These are phyloP conservation scores for Hipposideros armiger DNA, from an alignment of 2,113 vertebrate species.

Conservation along the genomic window DNA sequence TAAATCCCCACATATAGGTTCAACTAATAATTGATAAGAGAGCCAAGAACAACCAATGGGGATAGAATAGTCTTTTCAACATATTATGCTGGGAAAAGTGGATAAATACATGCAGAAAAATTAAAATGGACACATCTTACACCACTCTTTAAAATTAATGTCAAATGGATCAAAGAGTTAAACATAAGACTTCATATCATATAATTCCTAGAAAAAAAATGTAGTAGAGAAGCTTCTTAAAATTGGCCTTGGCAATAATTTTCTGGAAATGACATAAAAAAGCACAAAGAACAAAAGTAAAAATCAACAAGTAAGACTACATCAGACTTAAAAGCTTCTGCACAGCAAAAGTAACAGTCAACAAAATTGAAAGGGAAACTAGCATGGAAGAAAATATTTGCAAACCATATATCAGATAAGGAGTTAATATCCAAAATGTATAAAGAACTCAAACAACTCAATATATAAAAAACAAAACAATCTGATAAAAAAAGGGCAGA, in stretches of 20 bases:
- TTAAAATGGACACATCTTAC: background rate
- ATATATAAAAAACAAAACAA: background rate
- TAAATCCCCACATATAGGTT: background rate
- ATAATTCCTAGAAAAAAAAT: background rate
- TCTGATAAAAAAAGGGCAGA: background rate
- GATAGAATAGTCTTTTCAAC: background rate
- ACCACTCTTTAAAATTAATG: background rate
- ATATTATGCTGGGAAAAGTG: background rate
- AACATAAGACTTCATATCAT: background rate
- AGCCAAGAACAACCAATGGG: background rate
- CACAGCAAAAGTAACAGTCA: background rate
- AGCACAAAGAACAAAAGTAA: background rate
- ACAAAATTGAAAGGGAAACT: background rate
- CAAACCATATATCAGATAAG: background rate
- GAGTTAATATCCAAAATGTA: background rate
- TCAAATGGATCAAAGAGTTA: background rate
- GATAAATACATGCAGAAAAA: background rate
- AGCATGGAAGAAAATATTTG: background rate
- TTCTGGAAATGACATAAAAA: background rate
- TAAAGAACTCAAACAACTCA: background rate
- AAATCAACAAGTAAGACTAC: background rate
- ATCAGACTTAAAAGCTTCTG: background rate
- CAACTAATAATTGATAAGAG: background rate
- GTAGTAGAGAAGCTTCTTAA: background rate
- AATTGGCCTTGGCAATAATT: background rate